phyloP scores from a whole-genome alignment of 2,888 invertebrate genomes.

The Toxonevra muliebris region DNA sequence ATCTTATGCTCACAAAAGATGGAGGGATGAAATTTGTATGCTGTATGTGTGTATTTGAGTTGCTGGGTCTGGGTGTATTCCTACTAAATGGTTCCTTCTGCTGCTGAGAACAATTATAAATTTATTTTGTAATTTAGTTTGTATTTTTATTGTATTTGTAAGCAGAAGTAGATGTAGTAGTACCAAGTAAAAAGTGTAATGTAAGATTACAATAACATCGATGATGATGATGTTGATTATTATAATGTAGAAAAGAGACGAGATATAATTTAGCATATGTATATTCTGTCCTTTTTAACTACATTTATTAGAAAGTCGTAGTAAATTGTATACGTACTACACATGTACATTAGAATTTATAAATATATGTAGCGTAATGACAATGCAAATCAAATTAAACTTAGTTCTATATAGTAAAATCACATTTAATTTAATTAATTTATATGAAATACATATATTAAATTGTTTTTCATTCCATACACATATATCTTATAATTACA shows the following conservation, averaged over 20 bases:
- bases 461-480: background rate
- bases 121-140: slow-evolving; percentile 59
- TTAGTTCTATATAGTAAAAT: no score
- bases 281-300: background rate
- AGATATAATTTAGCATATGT: background rate
- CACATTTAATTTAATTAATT: no score
- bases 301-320: no score
- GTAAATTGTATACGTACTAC: background rate
- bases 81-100: background rate
- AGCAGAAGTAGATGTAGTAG: background rate
- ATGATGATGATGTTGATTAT: background rate
- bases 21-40: background rate
- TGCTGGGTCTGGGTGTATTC: background rate
- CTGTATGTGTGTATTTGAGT: background rate
- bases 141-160: slow-evolving; percentile 31
- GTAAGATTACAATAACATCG: no score
- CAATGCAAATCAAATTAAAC: no score
- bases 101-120: slow-evolving; percentile 53
- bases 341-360: background rate
- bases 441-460: no score
- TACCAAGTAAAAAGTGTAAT: no score
- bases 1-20: background rate
- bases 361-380: background rate
- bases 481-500: background rate
- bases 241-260: background rate